Percentiles rank a stretch among this genome's conserved stretches.
phyloP scores from a whole-genome alignment of 2,113 vertebrate genomes.

The Pao palembangensis region DNA sequence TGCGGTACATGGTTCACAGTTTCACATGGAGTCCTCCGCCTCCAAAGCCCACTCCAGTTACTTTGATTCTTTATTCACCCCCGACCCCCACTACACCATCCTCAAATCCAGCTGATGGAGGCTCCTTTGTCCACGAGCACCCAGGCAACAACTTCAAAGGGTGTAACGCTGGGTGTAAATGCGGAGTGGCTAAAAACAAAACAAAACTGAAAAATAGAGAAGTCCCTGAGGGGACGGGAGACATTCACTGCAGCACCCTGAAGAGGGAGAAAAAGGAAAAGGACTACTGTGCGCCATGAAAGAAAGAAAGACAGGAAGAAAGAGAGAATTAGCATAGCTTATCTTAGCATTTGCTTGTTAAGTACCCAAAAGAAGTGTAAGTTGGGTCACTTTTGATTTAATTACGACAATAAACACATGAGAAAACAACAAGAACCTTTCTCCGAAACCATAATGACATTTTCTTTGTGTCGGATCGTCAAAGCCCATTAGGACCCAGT shows the following conservation, averaged over 20 bases:
- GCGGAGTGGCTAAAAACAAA: constrained; percentile 64
- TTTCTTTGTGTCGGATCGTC: constrained; percentile 63
- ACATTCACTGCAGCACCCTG: constrained; percentile 76
- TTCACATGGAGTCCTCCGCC: constrained; percentile 64
- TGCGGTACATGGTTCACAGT: constrained; percentile 66
- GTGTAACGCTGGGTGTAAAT: constrained; percentile 67
- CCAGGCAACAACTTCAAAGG: constrained; percentile 93
- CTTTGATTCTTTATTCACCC: constrained; percentile 75
- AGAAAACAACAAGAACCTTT: constrained; percentile 54
- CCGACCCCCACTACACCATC: constrained; percentile 57
- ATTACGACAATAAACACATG: constrained; percentile 63
- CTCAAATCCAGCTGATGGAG: constrained; percentile 79
- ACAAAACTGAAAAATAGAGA: constrained; percentile 68
- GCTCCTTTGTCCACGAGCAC: constrained; percentile 78
- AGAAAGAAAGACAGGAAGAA: constrained; percentile 1
- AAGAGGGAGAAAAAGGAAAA: constrained; percentile 28
- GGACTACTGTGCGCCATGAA: constrained; percentile 23
- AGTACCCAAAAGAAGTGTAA: constrained; percentile 56
- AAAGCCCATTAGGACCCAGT: constrained; percentile 67
- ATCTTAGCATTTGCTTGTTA: constrained; percentile 10
- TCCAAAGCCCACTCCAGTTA: constrained; percentile 60
- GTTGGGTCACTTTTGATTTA: constrained; percentile 47
- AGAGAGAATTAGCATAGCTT: constrained; percentile 5
- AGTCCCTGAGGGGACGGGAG: constrained; percentile 77
- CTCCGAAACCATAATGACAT: constrained; percentile 54